Evolutionary conservation across 2,888 invertebrate genomes (phyloP), one percentile per base, ranked within the genome.

Genomic region (Margaritifera margaritifera): DNA sequence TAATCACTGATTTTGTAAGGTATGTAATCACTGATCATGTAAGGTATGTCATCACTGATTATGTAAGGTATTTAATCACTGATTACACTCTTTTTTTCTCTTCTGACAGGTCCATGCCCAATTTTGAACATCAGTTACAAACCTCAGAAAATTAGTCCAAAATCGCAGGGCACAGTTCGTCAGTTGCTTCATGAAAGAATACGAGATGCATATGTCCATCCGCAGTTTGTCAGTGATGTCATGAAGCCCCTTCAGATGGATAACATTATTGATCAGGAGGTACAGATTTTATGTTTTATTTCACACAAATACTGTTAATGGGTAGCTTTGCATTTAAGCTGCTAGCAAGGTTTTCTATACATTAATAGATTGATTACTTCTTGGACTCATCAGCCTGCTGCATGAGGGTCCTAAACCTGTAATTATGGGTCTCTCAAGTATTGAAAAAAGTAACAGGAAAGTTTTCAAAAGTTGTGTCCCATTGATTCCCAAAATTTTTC

Each of bases 101-200:
- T 52, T 19, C 52, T 58, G 58, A 1, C 65, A 84, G 84, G 83
- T 65, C 61, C 75, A 6, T 80, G 83, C 73, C 99, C 99, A 0
- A 94, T 95, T 84, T 91, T 99, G 78, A 96, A 98, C 90, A 98
- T 99, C 89, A 99, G 98, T 90, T 99, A 99, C 92, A 99, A 99
- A 91, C 99, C 99, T 59, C 99, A 99, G 92, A 99, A 99, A 91
- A 99, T 99, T 90, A 98, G 98, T 80, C 99, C 99, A 5, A 99
- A 97, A 91, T 96, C 96, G 68, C 95, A 96, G 78, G 97, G 97
- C 58, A 93, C 95, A 72, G 99, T 99, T 6, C 93, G 97, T 61
- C 95, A 95, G 87, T 91, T 99, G 86, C 91, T 99, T 74, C 97
- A 98, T 86, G 98, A 99, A 70, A 98, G 98, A 90, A 98, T 99